Base-by-base conservation (phyloP, 1,140 invertebrate species). In the Campoletis sonorensis region DNA sequence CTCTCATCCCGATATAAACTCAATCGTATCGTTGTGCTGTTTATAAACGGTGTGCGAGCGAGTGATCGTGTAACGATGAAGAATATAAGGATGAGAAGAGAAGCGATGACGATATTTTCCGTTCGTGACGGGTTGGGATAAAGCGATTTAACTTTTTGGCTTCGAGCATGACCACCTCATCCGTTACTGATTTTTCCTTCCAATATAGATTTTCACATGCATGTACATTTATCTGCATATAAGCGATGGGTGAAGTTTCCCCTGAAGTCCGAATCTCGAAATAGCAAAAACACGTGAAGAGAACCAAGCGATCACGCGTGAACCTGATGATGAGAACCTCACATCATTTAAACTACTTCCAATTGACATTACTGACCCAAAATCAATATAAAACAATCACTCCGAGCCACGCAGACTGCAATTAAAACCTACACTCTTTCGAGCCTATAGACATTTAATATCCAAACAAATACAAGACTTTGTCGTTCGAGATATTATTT, bases 281-380 rank as follows among this genome's bases (percentile, higher is more conserved):
- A 87, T 87, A 87, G 83, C 40, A 45, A 45, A 80, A 82, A 81
- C 82, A 85, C 83, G 83, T 82, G 83, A 77, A 70, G 79, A 86
- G 81, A 85, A 86, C 83, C 83, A 54, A 73, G 73, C 75, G 85
- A 81, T 82, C 86, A 87, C 85, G 84, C 84, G 82, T 86, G 84
- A 85, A 85, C 76, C 79, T 73, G 83, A 84, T 86, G 86, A 84
- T 82, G 76, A 79, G 40, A 45, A 45, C 8, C 40, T 45, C 2
- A 45, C 40, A 45, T 45, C 40, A 45, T 11, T 45, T 5, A 45
- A 45, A 45, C 40, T 45, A 5, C 8, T 45, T 45, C 40, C 40
- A 45, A 45, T 45, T 45, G 40, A 45, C 40, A 45, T 13, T 45
- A 13, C 40, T 45, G 40, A 45, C 40, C 23, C 21, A 70, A 79